Evolutionary conservation across 1,140 invertebrate genomes (phyloP), one percentile per base, ranked within the genome.

Genomic region (Atta colombica): DNA sequence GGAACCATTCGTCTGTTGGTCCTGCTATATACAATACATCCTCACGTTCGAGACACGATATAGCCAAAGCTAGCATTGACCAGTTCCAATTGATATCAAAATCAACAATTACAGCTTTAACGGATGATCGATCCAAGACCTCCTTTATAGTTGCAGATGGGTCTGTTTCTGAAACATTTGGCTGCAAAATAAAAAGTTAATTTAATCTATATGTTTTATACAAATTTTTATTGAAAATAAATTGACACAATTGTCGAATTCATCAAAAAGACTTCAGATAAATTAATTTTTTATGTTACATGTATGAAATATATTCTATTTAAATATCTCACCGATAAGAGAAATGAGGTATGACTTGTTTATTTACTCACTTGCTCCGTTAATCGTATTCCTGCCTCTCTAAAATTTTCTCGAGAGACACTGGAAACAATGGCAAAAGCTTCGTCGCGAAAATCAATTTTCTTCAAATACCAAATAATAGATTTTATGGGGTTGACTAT

Each of bases 401-500:
- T 61, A 3, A 95, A 86, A 18, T 69, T 16, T 14, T 92, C 12
- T 7, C 60, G 69, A 25, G 94, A 89, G 2, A 86, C 3, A 12
- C 69, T 10, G 18, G 91, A 89, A 4, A 93, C 94, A 14, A 96
- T 94, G 0, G 94, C 93, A 71, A 95, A 96, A 74, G 94, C 95
- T 25, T 95, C 92, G 0, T 92, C 95, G 3, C 95, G 45, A 77
- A 96, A 96, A 6, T 94, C 84, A 10, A 95, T 94, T 68, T 92
- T 93, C 10, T 94, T 94, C 75, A 96, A 87, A 77, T 96, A 96
- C 88, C 93, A 92, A 3, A 92, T 85, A 12, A 96, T 91, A 6
- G 93, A 92, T 87, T 93, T 91, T 0, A 94, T 92, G 0, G 95
- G 93, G 86, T 94, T 94, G 63, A 95, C 93, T 21, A 96, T 78